phyloP scores from a whole-genome alignment of 2,888 invertebrate genomes.

The Amorpha juglandis region DNA sequence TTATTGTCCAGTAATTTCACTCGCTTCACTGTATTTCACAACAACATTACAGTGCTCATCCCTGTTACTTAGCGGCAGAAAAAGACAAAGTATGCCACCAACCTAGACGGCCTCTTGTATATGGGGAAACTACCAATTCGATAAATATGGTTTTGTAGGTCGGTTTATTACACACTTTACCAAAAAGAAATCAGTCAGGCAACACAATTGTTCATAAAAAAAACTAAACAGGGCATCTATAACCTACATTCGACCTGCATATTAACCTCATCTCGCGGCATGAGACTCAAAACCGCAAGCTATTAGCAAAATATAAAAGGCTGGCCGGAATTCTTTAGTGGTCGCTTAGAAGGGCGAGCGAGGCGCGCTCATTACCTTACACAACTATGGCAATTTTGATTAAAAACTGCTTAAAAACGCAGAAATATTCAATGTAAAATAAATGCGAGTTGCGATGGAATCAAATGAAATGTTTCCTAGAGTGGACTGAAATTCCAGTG shows the following conservation, averaged over 20 bases:
- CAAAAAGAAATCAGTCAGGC: too few species aligned
- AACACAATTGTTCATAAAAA: not conserved
- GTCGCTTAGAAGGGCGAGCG: slow-evolving; percentile 37
- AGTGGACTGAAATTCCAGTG: too few species aligned
- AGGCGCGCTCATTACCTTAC: slow-evolving; percentile 39
- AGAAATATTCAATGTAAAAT: not conserved
- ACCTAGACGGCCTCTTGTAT: too few species aligned
- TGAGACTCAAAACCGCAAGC: slow-evolving; percentile 46
- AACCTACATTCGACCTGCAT: slow-evolving; percentile 27
- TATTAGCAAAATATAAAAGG: slow-evolving; percentile 60
- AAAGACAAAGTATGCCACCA: too few species aligned
- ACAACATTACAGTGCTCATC: too few species aligned
- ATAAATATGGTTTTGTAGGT: too few species aligned
- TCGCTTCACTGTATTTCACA: too few species aligned
- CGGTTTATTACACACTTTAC: too few species aligned
- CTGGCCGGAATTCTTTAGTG: slow-evolving; percentile 55
- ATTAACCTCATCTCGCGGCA: slow-evolving; percentile 46
- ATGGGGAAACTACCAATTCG: too few species aligned
- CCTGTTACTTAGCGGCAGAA: too few species aligned
- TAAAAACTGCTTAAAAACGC: slow-evolving; percentile 27
- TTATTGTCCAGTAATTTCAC: too few species aligned
- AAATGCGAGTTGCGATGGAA: not conserved
- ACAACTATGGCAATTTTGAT: slow-evolving; percentile 35
- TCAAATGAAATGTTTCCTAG: not conserved
- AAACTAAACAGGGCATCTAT: slow-evolving; percentile 22